A percentile compares a stretch with the other conserved stretches of the same genome.
Evolutionary conservation across 1,140 invertebrate genomes (phyloP).

Genomic region (Hyles euphorbiae): DNA sequence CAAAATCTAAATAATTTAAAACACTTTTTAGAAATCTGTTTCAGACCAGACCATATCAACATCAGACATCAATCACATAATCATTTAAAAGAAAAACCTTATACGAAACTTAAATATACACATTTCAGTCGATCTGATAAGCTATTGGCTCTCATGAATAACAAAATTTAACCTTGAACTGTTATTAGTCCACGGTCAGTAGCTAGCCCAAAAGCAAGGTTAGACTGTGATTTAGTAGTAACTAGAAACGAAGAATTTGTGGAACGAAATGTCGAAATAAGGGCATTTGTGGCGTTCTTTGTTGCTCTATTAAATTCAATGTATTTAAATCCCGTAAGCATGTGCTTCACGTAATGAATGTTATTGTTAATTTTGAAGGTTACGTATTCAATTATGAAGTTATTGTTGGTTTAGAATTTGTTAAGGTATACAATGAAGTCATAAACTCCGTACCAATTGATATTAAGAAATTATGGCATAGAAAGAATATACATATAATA

Average conservation of each 20-base stretch:
- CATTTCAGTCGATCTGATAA: constrained; percentile 37
- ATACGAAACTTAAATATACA: background rate
- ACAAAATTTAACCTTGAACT: constrained; percentile 46
- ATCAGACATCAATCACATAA: background rate
- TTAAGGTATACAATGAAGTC: too few species aligned
- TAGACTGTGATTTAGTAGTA: constrained; percentile 26
- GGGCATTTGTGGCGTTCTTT: background rate
- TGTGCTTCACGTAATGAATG: too few species aligned
- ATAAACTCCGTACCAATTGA: too few species aligned
- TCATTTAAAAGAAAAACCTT: background rate
- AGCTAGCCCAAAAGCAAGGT: constrained; percentile 34
- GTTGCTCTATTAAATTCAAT: background rate
- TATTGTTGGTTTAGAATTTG: too few species aligned
- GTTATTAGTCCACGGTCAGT: constrained; percentile 19
- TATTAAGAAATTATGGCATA: too few species aligned
- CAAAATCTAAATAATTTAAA: too few species aligned
- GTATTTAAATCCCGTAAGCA: background rate
- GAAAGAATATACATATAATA: too few species aligned
- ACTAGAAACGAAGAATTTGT: background rate
- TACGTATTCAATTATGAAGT: too few species aligned
- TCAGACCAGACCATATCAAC: too few species aligned
- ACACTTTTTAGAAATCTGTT: too few species aligned
- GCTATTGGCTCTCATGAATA: constrained; percentile 41
- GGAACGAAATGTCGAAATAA: constrained; percentile 5
- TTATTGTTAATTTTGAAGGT: too few species aligned